A percentile compares a stretch with the other conserved stretches of the same genome.
Evolutionary conservation across 2,888 invertebrate genomes (phyloP).

Genomic region (Pheosia tremula): DNA sequence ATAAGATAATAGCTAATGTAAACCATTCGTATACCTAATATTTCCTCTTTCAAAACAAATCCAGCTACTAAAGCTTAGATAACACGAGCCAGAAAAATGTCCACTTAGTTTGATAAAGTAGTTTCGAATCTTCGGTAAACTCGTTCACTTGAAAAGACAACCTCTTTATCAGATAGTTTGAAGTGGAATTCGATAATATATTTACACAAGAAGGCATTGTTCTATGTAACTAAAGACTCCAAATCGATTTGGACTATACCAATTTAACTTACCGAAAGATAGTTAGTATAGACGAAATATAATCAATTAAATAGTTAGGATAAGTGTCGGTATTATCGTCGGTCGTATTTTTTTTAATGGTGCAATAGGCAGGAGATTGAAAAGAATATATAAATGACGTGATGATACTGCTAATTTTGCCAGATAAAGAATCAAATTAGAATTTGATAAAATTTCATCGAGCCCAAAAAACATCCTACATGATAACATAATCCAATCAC

Average conservation of each 20-base stretch:
- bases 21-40: background rate
- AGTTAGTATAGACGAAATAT: background rate
- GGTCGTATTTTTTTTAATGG: too few relatives aligned
- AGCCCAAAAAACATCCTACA: background rate
- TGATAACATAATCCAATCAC: background rate
- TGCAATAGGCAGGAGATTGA: too few relatives aligned
- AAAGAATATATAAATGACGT: too few relatives aligned
- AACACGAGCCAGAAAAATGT: slow-evolving; percentile 8
- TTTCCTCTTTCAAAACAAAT: background rate
- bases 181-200: slow-evolving; percentile 22
- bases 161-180: slow-evolving; percentile 43
- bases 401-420: too few relatives aligned
- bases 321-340: too few relatives aligned
- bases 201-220: slow-evolving; percentile 14
- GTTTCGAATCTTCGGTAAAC: slow-evolving; percentile 20
- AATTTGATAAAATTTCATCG: background rate
- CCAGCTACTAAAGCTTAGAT: background rate
- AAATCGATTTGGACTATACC: background rate
- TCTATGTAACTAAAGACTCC: background rate
- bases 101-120: slow-evolving; percentile 27
- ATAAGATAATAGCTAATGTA: background rate
- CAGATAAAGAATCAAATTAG: too few relatives aligned
- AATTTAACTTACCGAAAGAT: background rate
- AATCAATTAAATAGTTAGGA: too few relatives aligned
- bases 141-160: slow-evolving; percentile 18